Evolutionary conservation across 2,797 vertebrate species (phyloP), one percentile per base, ranked within the genome.

Genomic region (Cygnus olor): DNA sequence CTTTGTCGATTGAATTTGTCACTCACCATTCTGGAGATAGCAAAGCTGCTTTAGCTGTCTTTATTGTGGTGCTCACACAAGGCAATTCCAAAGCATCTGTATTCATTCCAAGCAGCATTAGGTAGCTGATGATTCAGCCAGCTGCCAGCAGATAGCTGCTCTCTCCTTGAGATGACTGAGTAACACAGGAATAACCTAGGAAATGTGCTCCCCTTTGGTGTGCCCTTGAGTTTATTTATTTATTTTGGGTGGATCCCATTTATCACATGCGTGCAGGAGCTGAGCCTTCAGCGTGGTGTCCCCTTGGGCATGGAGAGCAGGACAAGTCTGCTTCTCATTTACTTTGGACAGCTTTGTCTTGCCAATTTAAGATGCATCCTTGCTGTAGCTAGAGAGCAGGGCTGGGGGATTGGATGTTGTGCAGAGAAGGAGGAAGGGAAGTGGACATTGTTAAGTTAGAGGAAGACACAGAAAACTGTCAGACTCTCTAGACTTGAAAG

Each of bases 1-100:
- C 85, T 95, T 81, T 91, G 94, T 61, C 36, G 89, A 94, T 78
- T 79, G 95, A 92, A 95, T 97, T 94, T 95, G 96, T 97, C 97
- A 95, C 91, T 38, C 94, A 66, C 95, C 82, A 44, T 96, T 95
- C 92, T 90, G 85, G 89, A 73, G 80, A 79, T 22, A 12, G 81
- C 88, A 94, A 92, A 96, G 92, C 92, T 10, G 85, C 94, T 95
- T 95, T 85, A 44, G 10, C 72, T 24, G 47, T 77, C 93, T 94
- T 88, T 66, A 94, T 86, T 91, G 90, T 38, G 87, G 70, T 10
- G 38, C 49, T 91, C 22, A 28, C 70, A 36, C 9, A 44, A 93
- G 89, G 94, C 95, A 70, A 78, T 95, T 95, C 93, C 61, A 7
- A 65, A 90, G 82, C 95, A 96, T 97, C 96, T 96, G 96, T 96